These are phyloP conservation scores for Chromis chromis DNA, from an alignment of 2,797 vertebrate genomes.

Conservation along the genomic window DNA sequence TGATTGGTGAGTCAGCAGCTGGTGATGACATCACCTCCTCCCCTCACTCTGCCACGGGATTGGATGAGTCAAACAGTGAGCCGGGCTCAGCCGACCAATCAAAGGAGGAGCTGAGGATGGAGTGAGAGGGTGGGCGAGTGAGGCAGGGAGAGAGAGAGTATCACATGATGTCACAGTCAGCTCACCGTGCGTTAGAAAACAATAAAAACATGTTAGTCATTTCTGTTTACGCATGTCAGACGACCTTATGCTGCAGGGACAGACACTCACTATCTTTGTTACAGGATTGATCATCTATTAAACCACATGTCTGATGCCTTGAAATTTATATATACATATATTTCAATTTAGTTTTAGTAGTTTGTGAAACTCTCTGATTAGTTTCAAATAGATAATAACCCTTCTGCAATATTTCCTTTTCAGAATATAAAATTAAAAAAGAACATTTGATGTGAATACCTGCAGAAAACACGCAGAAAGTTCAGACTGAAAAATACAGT, in stretches of 20 bases:
- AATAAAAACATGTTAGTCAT: slow-evolving; percentile 5
- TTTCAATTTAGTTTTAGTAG: no score
- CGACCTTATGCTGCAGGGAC: background rate
- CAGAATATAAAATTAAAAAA: no score
- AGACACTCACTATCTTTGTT: no score
- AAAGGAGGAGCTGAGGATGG: slow-evolving; percentile 29
- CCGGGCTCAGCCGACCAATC: slow-evolving; percentile 49
- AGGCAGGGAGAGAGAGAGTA: background rate
- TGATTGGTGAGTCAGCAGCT: slow-evolving; percentile 75
- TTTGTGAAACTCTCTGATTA: no score
- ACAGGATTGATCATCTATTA: no score
- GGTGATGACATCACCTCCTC: slow-evolving; percentile 72
- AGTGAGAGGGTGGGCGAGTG: slow-evolving; percentile 24
- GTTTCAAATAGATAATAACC: no score
- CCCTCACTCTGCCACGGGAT: slow-evolving; percentile 57
- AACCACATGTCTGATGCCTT: background rate
- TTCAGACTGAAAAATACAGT: no score
- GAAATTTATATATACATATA: no score
- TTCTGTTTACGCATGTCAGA: background rate
- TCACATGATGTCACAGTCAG: slow-evolving; percentile 48
- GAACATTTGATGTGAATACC: no score
- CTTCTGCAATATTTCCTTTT: no score
- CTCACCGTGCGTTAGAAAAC: slow-evolving; percentile 8
- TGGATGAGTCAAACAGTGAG: slow-evolving; percentile 68
- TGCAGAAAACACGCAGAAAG: no score